phyloP scores from a whole-genome alignment of 2,797 vertebrate genomes.

The Calcarius lapponicus region DNA sequence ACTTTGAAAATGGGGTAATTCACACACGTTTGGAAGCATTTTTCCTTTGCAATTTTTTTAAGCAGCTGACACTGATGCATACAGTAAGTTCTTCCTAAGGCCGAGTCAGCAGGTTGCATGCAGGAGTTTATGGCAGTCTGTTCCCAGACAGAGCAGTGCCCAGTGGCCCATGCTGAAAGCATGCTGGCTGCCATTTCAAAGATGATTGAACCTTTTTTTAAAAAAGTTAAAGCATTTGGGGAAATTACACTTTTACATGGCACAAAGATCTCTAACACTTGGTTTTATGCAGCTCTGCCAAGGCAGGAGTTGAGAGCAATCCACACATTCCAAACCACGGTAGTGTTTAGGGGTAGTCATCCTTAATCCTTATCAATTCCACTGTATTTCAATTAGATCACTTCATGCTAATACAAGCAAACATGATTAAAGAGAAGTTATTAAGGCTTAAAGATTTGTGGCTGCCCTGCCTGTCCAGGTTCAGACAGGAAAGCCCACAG shows the following conservation, averaged over 20 bases:
- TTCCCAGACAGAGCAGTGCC: neutral
- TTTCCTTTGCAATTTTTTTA: neutral
- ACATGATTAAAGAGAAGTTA: neutral
- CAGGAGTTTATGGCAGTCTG: neutral
- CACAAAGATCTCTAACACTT: rapidly evolving
- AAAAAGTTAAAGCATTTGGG: neutral
- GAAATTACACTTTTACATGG: neutral
- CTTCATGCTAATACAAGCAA: neutral
- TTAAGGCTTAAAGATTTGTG: neutral
- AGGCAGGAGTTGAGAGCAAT: neutral
- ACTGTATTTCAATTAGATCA: neutral
- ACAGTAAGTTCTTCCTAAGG: neutral
- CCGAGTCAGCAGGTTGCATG: neutral
- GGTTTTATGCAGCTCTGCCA: neutral
- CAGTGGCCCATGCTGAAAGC: neutral
- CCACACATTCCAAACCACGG: rapidly evolving
- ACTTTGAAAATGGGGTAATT: neutral
- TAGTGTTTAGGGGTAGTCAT: neutral
- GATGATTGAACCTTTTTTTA: neutral
- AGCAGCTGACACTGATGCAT: neutral
- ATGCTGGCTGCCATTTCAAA: neutral
- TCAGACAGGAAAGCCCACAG: neutral
- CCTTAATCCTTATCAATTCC: neutral
- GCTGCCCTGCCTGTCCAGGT: neutral
- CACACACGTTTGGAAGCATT: neutral